These are phyloP conservation scores for Lithodes maja DNA, from an alignment of 2,888 invertebrate genomes.

Conservation along the genomic window DNA sequence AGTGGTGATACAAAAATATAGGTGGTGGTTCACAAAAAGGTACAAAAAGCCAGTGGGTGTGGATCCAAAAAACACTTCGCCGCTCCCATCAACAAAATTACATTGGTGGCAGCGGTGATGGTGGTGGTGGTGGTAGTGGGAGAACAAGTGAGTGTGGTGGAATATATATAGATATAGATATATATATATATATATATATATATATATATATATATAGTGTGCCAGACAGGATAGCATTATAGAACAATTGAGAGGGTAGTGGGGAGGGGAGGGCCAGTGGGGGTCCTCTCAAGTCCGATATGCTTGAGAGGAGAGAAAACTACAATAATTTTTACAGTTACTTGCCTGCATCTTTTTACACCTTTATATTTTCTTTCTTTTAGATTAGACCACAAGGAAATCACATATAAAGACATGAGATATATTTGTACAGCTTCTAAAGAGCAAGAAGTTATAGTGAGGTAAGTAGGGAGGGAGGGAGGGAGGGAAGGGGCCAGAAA, in stretches of 20 bases:
- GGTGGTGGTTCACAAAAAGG: neutral
- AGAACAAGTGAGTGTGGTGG: neutral
- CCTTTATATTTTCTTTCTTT: neutral
- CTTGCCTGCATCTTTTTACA: constrained; percentile 6
- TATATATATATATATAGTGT: neutral
- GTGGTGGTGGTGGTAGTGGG: constrained; percentile 6
- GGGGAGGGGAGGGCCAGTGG: constrained; percentile 10
- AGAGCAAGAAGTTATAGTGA: neutral
- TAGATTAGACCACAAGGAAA: constrained; percentile 5
- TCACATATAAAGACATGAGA: constrained; percentile 1
- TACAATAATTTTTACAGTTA: constrained; percentile 13
- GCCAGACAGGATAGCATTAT: neutral
- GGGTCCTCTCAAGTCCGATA: neutral
- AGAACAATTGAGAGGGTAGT: neutral
- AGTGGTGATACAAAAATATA: neutral
- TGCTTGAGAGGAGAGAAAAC: constrained; percentile 3
- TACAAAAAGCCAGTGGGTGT: neutral
- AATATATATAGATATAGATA: neutral
- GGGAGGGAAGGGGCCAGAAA: constrained; percentile 15
- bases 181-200: too few relatives aligned
- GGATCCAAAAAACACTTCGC: neutral
- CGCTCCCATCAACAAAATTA: neutral
- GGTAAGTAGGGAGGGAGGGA: neutral
- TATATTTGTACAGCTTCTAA: neutral
- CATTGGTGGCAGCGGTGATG: neutral